A percentile compares a stretch with the other conserved stretches of the same genome.
phyloP scores from a whole-genome alignment of 2,888 invertebrate species.

The Hanleya hanleyi region DNA sequence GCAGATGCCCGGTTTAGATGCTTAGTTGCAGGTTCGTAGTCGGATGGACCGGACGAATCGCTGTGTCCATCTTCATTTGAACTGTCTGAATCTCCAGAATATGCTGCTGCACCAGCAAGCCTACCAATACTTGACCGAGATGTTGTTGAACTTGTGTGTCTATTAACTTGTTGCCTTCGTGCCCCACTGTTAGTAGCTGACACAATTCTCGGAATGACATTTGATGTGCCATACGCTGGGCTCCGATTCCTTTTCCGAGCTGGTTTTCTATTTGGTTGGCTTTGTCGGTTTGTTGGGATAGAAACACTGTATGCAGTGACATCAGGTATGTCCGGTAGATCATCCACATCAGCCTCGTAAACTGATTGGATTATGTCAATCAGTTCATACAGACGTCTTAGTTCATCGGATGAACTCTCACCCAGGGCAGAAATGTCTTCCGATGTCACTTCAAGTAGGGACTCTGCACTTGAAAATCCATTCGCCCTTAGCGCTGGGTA shows the following conservation, averaged over 20 bases:
- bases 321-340: neutral
- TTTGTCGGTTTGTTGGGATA: neutral
- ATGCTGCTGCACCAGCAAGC: neutral
- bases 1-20: slow-evolving; percentile 41
- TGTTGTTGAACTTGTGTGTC: neutral
- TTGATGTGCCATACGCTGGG: slow-evolving; percentile 17
- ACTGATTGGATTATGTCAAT: slow-evolving; percentile 69
- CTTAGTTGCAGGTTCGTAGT: slow-evolving; percentile 51
- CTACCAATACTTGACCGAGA: neutral
- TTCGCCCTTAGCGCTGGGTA: slow-evolving; percentile 64
- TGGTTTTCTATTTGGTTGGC: slow-evolving; percentile 26
- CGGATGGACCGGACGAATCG: slow-evolving; percentile 26
- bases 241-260: slow-evolving; percentile 48
- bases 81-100: neutral
- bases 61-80: neutral
- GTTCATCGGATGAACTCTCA: slow-evolving; percentile 61
- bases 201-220: neutral
- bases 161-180: neutral
- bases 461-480: slow-evolving; percentile 65
- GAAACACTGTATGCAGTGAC: neutral
- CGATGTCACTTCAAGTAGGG: slow-evolving; percentile 60
- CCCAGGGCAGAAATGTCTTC: slow-evolving; percentile 65
- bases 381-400: slow-evolving; percentile 63
- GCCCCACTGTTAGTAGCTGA: neutral
- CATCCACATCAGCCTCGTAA: slow-evolving; percentile 39